Base-by-base conservation (phyloP, 2,888 invertebrate genomes). In the Thecocarcelia acutangulata region DNA sequence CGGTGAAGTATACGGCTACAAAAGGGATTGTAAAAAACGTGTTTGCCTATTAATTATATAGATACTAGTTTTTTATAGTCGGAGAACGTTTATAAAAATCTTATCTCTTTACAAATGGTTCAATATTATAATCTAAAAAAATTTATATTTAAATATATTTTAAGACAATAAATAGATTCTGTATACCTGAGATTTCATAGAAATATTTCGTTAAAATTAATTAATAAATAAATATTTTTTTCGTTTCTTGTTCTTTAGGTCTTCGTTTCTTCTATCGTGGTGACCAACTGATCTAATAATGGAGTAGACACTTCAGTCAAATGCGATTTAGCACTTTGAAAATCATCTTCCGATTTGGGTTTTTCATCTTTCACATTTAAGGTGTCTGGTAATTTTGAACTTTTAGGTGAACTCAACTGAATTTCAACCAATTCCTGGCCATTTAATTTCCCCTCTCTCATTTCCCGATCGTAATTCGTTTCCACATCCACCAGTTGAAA, bases 251-350 rank as follows among this genome's bases (percentile, higher is more conserved):
- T 21, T 9, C 4, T 52, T 68, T 66, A 80, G 5, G 69, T 70
- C 54, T 58, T 59, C 17, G 44, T 46, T 21, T 78, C 77, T n/a
- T 63, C 37, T 58, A 21, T 50, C 40, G 42, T 40, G 80, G 80
- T 8, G 56, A 69, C 13, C 52, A 75, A 2, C 73, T 19, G 79
- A 28, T 87, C 87, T 8, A 89, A 75, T 19, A 89, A 77, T 2
- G 88, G 89, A 72, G 85, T 83, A 1, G 85, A 86, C 42, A 87
- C 66, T 40, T 89, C 89, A 58, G 89, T 89, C 3, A 88, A 78
- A 3, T 86, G 85, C 8, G 88, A 90, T 83, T 89, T 89, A 78
- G 89, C 88, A 75, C 90, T 89, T 70, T 89, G 89, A 64, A 87
- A 89, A 74, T 89, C 88, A 5, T 89, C 88, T 70, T 89, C 90